These are phyloP conservation scores for Sterrhoptilus dennistouni DNA, from an alignment of 2,113 vertebrate genomes.

Conservation along the genomic window DNA sequence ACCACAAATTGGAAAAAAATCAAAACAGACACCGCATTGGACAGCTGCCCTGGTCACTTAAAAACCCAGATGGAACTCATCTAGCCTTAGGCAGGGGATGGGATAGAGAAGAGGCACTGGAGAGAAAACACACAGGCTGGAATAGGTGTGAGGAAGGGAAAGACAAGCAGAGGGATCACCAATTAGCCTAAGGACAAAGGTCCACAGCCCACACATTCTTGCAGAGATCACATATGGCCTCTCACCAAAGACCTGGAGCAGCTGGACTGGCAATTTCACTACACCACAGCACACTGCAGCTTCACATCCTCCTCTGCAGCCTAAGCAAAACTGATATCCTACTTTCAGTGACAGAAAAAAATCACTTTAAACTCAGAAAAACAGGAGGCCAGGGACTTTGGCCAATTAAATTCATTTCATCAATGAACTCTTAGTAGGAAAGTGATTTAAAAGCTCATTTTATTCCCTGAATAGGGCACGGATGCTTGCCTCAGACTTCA, in stretches of 20 bases:
- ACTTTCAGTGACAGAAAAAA: neutral
- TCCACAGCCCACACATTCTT: neutral
- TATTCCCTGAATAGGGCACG: neutral
- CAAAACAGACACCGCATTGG: conserved; percentile 32
- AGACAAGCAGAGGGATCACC: conserved; percentile 26
- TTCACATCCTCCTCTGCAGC: neutral
- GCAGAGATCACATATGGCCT: conserved; percentile 1
- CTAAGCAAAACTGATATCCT: neutral
- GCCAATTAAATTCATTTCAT: neutral
- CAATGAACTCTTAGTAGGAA: neutral
- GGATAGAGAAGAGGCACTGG: neutral
- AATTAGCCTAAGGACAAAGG: conserved; percentile 14
- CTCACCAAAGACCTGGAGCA: conserved; percentile 25
- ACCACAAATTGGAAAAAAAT: conserved; percentile 33
- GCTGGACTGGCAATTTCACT: neutral
- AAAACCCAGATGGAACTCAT: conserved; percentile 52
- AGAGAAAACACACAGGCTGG: neutral
- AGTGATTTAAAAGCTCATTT: neutral
- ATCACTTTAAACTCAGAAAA: neutral
- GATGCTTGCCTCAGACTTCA: neutral
- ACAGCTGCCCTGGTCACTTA: conserved; percentile 25
- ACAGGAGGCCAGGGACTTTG: neutral
- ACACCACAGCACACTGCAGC: neutral
- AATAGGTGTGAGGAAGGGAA: neutral
- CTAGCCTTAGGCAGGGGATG: neutral